Evolutionary conservation across 2,113 vertebrate genomes (phyloP), one percentile per base, ranked within the genome.

Genomic region (Atlantisia rogersi): DNA sequence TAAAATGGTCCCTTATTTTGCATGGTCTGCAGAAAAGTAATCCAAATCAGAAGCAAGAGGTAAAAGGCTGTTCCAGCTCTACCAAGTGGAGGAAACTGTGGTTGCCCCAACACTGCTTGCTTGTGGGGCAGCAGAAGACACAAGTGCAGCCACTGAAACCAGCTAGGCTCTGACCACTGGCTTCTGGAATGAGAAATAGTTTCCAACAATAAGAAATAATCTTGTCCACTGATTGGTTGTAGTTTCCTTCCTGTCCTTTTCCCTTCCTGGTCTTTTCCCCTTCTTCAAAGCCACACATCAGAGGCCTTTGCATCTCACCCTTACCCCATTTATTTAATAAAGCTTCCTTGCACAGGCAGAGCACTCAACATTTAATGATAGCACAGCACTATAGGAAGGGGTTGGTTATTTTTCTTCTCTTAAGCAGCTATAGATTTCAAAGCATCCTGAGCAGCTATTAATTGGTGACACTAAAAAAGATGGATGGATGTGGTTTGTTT

Each of bases 381-480:
- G 39, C 71, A 63, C n/a, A 88, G 88, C 71, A 58, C 42, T 88
- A 64, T 12, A 86, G 76, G 65, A 93, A 83, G 22, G 53, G 40
- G 26, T 19, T 91, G 81, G 81, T 69, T 89, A 71, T 94, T 95
- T 87, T 93, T 62, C 83, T 90, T 83, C 69, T 53, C 62, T 86
- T 86, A 93, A 92, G 69, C 69, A 92, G 93, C 88, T 86, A 86
- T 50, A 84, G 83, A 74, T 79, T 88, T 79, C 76, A 90, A 70
- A 95, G 88, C 82, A 88, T 71, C 65, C 77, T 44, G 44, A 94
- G 62, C 53, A 86, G 88, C 86, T 95, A 95, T 90, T 96, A 96
- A 95, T 91, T 96, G 56, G 62, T 96, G 94, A 88, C 83, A 86
- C 73, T 96, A 92, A 93, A 88, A 62, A 78, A 93, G 88, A 95